Percentiles rank a stretch among this genome's conserved stretches.
These are phyloP conservation scores for Drosophila lacteicornis DNA, from an alignment of 1,140 invertebrate species.

Conservation along the genomic window DNA sequence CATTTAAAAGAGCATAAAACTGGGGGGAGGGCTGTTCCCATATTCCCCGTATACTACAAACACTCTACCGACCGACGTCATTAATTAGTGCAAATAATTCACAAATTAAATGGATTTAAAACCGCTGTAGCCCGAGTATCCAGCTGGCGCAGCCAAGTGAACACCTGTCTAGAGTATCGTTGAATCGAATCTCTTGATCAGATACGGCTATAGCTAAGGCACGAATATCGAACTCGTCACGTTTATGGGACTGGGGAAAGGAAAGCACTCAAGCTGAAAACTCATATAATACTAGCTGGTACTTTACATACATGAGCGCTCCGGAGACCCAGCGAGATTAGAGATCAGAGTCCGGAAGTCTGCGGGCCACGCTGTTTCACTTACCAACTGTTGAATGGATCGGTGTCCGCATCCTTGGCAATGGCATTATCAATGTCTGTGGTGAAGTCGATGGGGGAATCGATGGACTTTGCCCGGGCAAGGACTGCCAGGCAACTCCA, in stretches of 20 bases:
- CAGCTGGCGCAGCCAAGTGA: constrained; percentile 34
- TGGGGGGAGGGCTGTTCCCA: not conserved
- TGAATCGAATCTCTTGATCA: constrained; percentile 37
- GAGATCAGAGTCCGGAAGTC: constrained; percentile 39
- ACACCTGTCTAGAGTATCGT: constrained; percentile 57
- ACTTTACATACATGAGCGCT: constrained; percentile 20
- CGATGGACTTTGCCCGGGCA: constrained; percentile 36
- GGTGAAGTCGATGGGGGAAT: constrained; percentile 22
- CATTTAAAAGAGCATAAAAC: constrained; percentile 21
- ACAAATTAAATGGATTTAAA: constrained; percentile 31
- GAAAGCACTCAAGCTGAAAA: constrained; percentile 50
- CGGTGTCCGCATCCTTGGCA: constrained; percentile 20
- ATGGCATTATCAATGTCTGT: constrained; percentile 44
- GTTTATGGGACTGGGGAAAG: constrained; percentile 43
- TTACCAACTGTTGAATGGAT: constrained; percentile 66
- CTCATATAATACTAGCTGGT: constrained; percentile 7
- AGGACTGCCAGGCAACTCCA: constrained; percentile 36
- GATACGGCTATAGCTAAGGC: constrained; percentile 32
- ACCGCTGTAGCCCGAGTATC: constrained; percentile 22
- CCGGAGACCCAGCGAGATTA: constrained; percentile 1
- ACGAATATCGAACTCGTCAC: constrained; percentile 44
- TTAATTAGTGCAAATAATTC: constrained; percentile 68
- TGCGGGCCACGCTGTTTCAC: constrained; percentile 16
- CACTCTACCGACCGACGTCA: constrained; percentile 41
- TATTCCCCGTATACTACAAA: constrained; percentile 16